These are phyloP conservation scores for Cygnus olor DNA, from an alignment of 2,797 vertebrate genomes.

Conservation along the genomic window DNA sequence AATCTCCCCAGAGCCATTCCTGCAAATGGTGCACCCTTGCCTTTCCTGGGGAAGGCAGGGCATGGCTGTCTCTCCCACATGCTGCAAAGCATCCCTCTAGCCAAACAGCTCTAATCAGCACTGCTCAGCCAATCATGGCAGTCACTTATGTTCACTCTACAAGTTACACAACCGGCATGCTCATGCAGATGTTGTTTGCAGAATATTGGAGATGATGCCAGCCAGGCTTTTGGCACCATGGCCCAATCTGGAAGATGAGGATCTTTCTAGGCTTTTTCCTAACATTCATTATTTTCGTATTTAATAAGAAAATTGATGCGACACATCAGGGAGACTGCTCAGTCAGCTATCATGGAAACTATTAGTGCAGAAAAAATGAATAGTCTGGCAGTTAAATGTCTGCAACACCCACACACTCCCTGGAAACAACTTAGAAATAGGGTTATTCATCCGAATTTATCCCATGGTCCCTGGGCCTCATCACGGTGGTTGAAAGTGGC, in stretches of 20 bases:
- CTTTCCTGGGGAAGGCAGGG: not conserved
- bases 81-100: not conserved
- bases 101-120: not conserved
- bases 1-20: not conserved
- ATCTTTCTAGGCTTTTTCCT: constrained; percentile 50
- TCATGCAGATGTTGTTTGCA: constrained; percentile 56
- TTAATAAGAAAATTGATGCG: constrained; percentile 28
- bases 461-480: not conserved
- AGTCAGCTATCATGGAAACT: constrained; percentile 46
- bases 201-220: constrained; percentile 14
- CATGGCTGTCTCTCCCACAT: not conserved
- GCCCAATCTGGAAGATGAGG: not conserved
- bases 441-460: constrained; percentile 38
- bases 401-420: constrained; percentile 38
- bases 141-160: not conserved
- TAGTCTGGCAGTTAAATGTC: constrained; percentile 22
- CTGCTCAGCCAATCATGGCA: not conserved
- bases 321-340: constrained; percentile 29
- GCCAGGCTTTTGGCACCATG: constrained; percentile 53
- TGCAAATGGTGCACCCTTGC: not conserved
- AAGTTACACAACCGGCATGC: not conserved
- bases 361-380: constrained; percentile 38
- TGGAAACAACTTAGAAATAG: constrained; percentile 48
- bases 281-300: constrained; percentile 33
- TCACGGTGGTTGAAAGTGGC: not conserved